Conservation (phyloP, 37 sponge, comb jelly and placozoan genomes). For the Beroe ovata region DNA sequence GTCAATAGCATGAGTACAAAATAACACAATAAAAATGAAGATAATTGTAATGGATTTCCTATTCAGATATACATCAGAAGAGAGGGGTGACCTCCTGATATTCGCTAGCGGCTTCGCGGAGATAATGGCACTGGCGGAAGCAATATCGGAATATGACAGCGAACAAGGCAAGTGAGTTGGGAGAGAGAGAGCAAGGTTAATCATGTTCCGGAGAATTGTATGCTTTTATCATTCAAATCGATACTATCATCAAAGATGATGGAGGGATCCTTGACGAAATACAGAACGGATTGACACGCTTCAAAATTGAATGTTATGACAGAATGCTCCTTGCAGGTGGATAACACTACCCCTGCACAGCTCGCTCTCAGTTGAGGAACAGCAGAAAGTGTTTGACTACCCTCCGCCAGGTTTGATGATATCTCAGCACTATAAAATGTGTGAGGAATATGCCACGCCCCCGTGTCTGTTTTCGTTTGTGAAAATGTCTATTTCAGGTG, state of each 20-base stretch:
- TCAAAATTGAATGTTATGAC: too few relatives aligned
- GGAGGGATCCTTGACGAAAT: too few relatives aligned
- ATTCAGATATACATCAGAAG: constrained; percentile 80
- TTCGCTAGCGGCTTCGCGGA: constrained; percentile 92
- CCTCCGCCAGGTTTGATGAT: not conserved
- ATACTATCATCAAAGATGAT: too few relatives aligned
- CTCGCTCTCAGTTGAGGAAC: constrained; percentile 91
- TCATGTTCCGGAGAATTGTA: too few relatives aligned
- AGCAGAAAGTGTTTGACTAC: constrained; percentile 76
- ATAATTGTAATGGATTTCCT: too few relatives aligned
- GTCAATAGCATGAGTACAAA: too few relatives aligned
- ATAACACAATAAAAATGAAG: too few relatives aligned
- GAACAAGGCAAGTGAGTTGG: constrained; percentile 66
- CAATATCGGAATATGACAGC: constrained; percentile 77
- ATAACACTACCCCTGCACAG: constrained; percentile 86
- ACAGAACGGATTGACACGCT: too few relatives aligned
- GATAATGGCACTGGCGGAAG: constrained; percentile 79
- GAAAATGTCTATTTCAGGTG: constrained; percentile 39
- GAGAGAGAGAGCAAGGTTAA: too few relatives aligned
- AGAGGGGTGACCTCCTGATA: constrained; percentile 88
- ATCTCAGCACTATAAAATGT: too few relatives aligned
- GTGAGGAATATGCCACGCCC: not conserved
- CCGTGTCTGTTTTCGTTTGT: too few relatives aligned
- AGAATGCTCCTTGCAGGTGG: constrained; percentile 88
- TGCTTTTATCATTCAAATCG: too few relatives aligned